Evolutionary conservation across 2,888 invertebrate genomes (phyloP).

Genomic region (Coleophora flavipennella): DNA sequence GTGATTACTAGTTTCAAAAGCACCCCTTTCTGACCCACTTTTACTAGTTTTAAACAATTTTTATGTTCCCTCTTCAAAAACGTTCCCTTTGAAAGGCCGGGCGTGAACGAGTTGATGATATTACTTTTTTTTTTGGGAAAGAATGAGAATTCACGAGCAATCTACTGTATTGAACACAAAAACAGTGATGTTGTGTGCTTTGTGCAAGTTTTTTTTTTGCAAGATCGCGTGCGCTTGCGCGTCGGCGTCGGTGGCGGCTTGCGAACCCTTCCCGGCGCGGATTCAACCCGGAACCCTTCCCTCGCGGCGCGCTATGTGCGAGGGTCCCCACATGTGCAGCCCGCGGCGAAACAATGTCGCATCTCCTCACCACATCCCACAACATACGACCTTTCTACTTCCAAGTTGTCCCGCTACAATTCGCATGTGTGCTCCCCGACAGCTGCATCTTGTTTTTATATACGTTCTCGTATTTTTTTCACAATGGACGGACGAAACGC

Average conservation of each 20-base stretch:
- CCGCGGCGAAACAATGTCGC: conserved; percentile 25
- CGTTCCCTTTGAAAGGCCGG: conserved; percentile 65
- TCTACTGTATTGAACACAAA: conserved; percentile 69
- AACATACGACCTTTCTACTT: conserved; percentile 38
- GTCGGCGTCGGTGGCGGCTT: conserved; percentile 59
- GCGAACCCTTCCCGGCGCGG: conserved; percentile 62
- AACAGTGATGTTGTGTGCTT: conserved; percentile 63
- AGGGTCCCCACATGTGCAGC: conserved; percentile 25
- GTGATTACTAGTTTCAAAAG: conserved; percentile 70
- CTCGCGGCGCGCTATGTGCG: conserved; percentile 37
- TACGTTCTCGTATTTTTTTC: conserved; percentile 70
- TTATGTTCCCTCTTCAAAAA: conserved; percentile 61
- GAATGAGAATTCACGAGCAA: conserved; percentile 69
- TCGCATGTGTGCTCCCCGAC: conserved; percentile 69
- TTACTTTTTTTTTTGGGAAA: conserved; percentile 67
- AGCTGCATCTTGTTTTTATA: conserved; percentile 70
- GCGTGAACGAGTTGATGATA: conserved; percentile 74
- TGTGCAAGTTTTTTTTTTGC: conserved; percentile 69
- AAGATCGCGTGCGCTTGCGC: conserved; percentile 70
- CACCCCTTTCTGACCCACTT: conserved; percentile 73
- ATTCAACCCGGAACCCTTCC: conserved; percentile 61
- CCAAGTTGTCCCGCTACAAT: conserved; percentile 42
- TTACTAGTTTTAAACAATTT: conserved; percentile 67
- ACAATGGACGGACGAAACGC: conserved; percentile 59
- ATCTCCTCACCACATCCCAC: conserved; percentile 17